phyloP scores from a whole-genome alignment of 2,797 vertebrate genomes.

The Mormyrus proboscirostris region DNA sequence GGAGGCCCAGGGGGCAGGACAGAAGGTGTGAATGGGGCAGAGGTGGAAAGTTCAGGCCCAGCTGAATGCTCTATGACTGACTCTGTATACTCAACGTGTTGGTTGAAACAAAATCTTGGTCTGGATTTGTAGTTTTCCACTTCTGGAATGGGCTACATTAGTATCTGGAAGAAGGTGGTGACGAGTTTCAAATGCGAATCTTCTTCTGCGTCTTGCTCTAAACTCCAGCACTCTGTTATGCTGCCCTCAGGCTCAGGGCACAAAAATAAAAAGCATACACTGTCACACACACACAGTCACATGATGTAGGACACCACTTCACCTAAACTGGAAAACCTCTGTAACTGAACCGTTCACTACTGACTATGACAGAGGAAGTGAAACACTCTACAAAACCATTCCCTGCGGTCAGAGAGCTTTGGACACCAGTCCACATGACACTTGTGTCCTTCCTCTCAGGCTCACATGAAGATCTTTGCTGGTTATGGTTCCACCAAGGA shows the following conservation, averaged over 20 bases:
- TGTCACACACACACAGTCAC: neutral
- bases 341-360: neutral
- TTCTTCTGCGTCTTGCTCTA: neutral
- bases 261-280: neutral
- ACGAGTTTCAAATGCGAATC: neutral
- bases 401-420: neutral
- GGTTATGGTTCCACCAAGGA: slow-evolving; percentile 95
- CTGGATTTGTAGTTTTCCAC: neutral
- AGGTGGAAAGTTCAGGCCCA: neutral
- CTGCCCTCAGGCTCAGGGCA: neutral
- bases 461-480: slow-evolving; percentile 86
- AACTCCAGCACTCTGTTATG: neutral
- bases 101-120: neutral
- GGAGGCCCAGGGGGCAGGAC: neutral
- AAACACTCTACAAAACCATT: neutral
- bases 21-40: neutral
- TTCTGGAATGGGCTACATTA: neutral
- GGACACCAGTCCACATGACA: neutral
- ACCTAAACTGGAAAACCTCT: neutral
- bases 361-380: neutral
- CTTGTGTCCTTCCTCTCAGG: slow-evolving; percentile 48
- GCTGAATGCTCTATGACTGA: neutral
- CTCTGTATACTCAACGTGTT: neutral
- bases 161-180: neutral
- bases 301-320: neutral